Evolutionary conservation across 2,888 invertebrate species (phyloP).

Genomic region (Dermolepida albohirtum): DNA sequence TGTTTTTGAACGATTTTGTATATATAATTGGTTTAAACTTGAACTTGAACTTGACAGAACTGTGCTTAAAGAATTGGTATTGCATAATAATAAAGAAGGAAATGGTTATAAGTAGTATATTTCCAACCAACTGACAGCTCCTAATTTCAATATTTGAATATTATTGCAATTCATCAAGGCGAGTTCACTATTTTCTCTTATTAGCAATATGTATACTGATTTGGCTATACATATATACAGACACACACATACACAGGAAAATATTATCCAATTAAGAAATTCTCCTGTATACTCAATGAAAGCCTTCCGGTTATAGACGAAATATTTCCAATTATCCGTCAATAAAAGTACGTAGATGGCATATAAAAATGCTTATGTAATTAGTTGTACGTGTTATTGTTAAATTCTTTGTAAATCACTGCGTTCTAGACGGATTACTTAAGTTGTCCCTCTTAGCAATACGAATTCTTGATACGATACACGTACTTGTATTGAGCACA

Average conservation of each 20-base stretch:
- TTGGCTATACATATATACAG: neutral
- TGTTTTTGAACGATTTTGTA: no score
- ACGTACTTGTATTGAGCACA: neutral
- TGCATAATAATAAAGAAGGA: conserved; percentile 2
- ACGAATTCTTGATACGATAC: conserved; percentile 25
- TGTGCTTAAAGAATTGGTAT: neutral
- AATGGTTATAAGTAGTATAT: conserved; percentile 7
- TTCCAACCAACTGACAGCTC: conserved; percentile 8
- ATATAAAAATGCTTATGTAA: conserved; percentile 38
- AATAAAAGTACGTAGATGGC: conserved; percentile 35
- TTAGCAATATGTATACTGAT: neutral
- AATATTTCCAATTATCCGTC: conserved; percentile 27
- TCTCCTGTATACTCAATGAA: conserved; percentile 21
- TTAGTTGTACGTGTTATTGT: conserved; percentile 40
- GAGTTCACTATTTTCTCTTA: no score
- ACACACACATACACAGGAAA: conserved; percentile 5
- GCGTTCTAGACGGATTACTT: conserved; percentile 42
- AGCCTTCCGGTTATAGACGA: conserved; percentile 29
- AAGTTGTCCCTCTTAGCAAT: conserved; percentile 43
- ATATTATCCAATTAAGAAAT: conserved; percentile 41
- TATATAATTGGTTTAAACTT: neutral
- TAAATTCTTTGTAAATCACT: conserved; percentile 42
- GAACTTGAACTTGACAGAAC: conserved; percentile 8
- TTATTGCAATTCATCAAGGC: no score
- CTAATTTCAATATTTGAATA: conserved; percentile 16